Base-by-base conservation (phyloP, 2,888 invertebrate species). In the Tricholauxania praeusta region DNA sequence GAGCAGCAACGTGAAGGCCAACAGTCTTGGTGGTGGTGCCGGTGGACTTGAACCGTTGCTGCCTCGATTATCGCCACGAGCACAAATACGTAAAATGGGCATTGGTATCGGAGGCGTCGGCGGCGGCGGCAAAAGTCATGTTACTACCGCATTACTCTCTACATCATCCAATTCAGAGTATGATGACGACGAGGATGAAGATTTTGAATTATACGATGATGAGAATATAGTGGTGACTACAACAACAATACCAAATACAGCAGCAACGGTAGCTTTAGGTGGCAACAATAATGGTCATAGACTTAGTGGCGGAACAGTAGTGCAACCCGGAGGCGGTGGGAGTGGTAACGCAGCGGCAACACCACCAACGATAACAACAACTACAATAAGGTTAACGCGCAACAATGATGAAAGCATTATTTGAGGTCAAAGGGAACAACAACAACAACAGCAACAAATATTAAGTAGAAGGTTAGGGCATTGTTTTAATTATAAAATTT, bases 81-180 rank as follows among this genome's bases (percentile, higher is more conserved):
- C 90, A 75, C 92, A 90, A 83, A 88, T 88, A 28, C 90, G 90
- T 79, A 90, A 90, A 65, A 92, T 90, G 86, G 80, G 83, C 28
- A 79, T 80, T 15, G 81, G 83, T 0, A 81, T 80, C 1, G 83
- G 80, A 15, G 75, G 78, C 57, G n/a, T n/a, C n/a, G 81, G 78
- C 0, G 57, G 76, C 4, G 79, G 81, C 14, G 8, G 78, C 78
- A 88, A 91, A 84, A 92, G 91, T 12, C 85, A 84, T 76, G 85
- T 85, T 12, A 87, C 87, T 39, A 89, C 91, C 0, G 89, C 90
- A 0, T 86, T 92, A 14, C 90, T 93, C 75, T 90, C 91, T 73
- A 92, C 92, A 63, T 92, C 92, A 65, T 92, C 92, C 5, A 89
- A 90, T 73, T 85, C 85, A 22, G 89, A 90, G 72, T 88, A 88